phyloP scores from a whole-genome alignment of 2,888 invertebrate genomes.

The Melieria crassipennis region DNA sequence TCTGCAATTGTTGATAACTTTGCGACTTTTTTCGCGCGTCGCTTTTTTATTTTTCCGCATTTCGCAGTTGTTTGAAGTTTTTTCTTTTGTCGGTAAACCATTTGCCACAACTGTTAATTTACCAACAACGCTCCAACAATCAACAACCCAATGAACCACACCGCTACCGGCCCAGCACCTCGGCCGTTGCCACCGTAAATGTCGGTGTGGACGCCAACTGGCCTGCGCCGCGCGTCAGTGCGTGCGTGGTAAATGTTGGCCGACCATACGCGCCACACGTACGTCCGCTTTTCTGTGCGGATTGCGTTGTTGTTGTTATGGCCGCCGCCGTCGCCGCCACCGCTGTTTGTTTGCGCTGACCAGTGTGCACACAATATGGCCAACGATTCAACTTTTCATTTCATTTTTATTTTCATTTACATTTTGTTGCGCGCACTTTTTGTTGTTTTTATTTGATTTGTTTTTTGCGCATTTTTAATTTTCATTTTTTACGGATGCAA shows the following conservation, averaged over 20 bases:
- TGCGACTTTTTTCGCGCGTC: neutral
- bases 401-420: conserved; percentile 32
- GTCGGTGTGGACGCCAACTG: conserved; percentile 5
- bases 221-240: conserved; percentile 8
- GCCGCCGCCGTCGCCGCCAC: neutral
- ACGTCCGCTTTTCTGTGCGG: neutral
- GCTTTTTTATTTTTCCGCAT: conserved; percentile 3
- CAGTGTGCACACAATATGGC: conserved; percentile 48
- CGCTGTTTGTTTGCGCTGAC: conserved; percentile 45
- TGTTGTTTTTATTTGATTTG: conserved; percentile 1
- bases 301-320: conserved; percentile 16
- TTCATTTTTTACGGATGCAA: conserved; percentile 20
- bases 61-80: conserved; percentile 13
- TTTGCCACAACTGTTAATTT: conserved; percentile 52
- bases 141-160: conserved; percentile 13
- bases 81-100: conserved; percentile 49
- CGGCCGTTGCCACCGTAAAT: no score
- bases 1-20: conserved; percentile 29
- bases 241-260: conserved; percentile 3
- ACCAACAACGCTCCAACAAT: conserved; percentile 34
- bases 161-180: neutral
- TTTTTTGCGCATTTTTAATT: conserved; percentile 24
- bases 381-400: conserved; percentile 45
- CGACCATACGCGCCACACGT: neutral
- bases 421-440: conserved; percentile 31